phyloP scores from a whole-genome alignment of 1,140 invertebrate genomes.

The Rhagoletis zephyria region DNA sequence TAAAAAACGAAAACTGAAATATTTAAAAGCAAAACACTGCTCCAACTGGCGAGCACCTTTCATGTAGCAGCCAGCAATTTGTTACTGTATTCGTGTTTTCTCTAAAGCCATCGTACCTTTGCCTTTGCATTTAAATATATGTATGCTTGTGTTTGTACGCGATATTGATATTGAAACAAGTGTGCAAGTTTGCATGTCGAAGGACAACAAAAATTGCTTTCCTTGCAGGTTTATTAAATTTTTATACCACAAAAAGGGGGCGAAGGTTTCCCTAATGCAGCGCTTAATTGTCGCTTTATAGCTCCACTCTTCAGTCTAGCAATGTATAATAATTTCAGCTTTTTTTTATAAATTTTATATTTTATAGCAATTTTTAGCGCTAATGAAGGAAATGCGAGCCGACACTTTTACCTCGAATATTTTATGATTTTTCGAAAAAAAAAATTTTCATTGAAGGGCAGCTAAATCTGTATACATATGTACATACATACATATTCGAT shows the following conservation, averaged over 20 bases:
- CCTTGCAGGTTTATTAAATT: neutral
- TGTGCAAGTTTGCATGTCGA: conserved; percentile 13
- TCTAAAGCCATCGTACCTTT: neutral
- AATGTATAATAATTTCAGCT: neutral
- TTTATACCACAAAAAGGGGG: neutral
- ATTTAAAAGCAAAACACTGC: neutral
- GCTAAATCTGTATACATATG: too few species aligned
- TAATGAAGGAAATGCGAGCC: neutral
- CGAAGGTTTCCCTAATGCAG: neutral
- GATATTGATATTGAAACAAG: conserved; percentile 19
- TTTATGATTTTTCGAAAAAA: too few species aligned
- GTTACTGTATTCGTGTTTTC: neutral
- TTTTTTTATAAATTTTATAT: neutral
- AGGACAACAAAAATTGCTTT: neutral
- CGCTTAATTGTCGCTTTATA: neutral
- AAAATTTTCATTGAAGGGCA: too few species aligned
- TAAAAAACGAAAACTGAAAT: neutral
- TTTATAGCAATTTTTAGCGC: neutral
- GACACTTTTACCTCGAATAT: too few species aligned
- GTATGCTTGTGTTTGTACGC: neutral
- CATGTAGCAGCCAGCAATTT: neutral
- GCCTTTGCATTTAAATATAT: neutral
- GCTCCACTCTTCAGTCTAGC: too few species aligned
- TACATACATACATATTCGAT: too few species aligned
- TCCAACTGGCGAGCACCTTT: neutral